phyloP scores from a whole-genome alignment of 1,140 invertebrate species.

The Drosophila mojavensis region DNA sequence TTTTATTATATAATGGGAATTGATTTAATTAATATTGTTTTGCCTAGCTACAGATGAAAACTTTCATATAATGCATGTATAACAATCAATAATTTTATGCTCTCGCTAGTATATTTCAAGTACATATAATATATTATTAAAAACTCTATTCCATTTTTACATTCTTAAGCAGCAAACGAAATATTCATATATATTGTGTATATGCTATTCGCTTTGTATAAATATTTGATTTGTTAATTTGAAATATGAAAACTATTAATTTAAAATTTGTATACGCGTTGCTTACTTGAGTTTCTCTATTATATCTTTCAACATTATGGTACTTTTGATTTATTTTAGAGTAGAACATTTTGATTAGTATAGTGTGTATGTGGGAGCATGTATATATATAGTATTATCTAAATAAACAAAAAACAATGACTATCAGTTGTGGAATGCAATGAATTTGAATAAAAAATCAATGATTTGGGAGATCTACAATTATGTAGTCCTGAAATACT shows the following conservation, averaged over 20 bases:
- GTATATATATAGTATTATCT: slow-evolving; percentile 39
- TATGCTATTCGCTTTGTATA: slow-evolving; percentile 14
- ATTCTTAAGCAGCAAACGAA: slow-evolving; percentile 36
- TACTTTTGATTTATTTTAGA: slow-evolving; percentile 54
- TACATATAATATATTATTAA: slow-evolving; percentile 62
- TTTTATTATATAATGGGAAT: slow-evolving; percentile 60
- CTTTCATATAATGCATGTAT: slow-evolving; percentile 60
- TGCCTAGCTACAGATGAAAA: slow-evolving; percentile 78
- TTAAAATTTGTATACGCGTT: slow-evolving; percentile 70
- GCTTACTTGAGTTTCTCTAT: slow-evolving; percentile 53
- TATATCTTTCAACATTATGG: slow-evolving; percentile 42
- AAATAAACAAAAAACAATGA: slow-evolving; percentile 43
- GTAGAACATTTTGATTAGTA: slow-evolving; percentile 59
- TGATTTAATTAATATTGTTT: slow-evolving; percentile 62
- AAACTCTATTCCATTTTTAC: slow-evolving; percentile 53
- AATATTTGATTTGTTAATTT: slow-evolving; percentile 44
- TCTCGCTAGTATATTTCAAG: slow-evolving; percentile 33
- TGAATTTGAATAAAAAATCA: slow-evolving; percentile 50
- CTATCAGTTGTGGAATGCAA: slow-evolving; percentile 62
- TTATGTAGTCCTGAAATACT: slow-evolving; percentile 41
- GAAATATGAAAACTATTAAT: slow-evolving; percentile 70
- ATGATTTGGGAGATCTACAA: slow-evolving; percentile 21
- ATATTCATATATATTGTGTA: slow-evolving; percentile 26
- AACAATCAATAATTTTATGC: slow-evolving; percentile 52
- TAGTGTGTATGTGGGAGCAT: slow-evolving; percentile 5